Evolutionary conservation across 2,797 vertebrate genomes (phyloP), one percentile per base, ranked within the genome.

Genomic region (Remorina albescens): DNA sequence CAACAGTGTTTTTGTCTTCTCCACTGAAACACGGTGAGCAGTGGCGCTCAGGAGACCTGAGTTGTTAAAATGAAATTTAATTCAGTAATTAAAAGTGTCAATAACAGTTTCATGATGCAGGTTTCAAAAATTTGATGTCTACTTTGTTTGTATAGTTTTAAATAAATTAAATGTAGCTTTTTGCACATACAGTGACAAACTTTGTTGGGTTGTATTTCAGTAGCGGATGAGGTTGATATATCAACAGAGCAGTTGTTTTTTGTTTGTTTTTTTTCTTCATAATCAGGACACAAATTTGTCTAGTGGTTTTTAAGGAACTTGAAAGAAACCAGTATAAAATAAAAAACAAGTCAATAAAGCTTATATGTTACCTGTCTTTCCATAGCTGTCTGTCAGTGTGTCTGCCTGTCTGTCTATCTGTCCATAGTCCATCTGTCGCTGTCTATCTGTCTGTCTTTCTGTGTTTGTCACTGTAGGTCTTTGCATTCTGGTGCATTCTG

Each of bases 391-490:
- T n/a, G 3, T 70, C 28, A 67, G 19, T 67, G 25, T 67, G 26
- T 42, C 28, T 76, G 42, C 6, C 30, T 41, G n/a, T 56, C n/a
- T n/a, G n/a, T n/a, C n/a, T n/a, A n/a, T n/a, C 30, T 56, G 3
- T n/a, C n/a, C n/a, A n/a, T n/a, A n/a, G n/a, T n/a, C n/a, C n/a
- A n/a, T n/a, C n/a, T n/a, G n/a, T n/a, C n/a, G n/a, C n/a, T n/a
- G n/a, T n/a, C n/a, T n/a, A n/a, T n/a, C 57, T 51, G 8, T 21
- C 32, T 56, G 3, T 60, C 49, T 9, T 21, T 16, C 44, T 55
- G 41, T 28, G 42, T 70, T 10, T 74, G 44, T 74, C n/a, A 12
- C 62, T 75, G 59, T 71, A 66, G 50, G 67, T 78, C 57, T 60
- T 55, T 67, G 28, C 67, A 55, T 54, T 60, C 58, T 56, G 68